These are phyloP conservation scores for Xestia xanthographa DNA, from an alignment of 2,888 invertebrate species.

Conservation along the genomic window DNA sequence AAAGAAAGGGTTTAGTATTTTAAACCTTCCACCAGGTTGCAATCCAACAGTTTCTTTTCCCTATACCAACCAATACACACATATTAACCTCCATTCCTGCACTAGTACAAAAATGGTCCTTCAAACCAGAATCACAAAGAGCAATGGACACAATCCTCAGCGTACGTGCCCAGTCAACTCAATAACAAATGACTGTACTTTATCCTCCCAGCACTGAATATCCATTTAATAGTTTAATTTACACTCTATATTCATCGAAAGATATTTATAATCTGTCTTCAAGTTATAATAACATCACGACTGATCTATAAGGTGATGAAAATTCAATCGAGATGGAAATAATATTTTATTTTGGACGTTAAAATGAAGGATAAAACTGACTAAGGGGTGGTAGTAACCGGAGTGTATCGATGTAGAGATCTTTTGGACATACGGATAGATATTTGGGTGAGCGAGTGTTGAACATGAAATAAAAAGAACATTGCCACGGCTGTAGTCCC, in stretches of 20 bases:
- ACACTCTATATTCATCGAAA: conserved; percentile 55
- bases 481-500: neutral
- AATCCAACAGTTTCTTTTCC: neutral
- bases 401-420: conserved; percentile 81
- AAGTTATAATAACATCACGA: conserved; percentile 73
- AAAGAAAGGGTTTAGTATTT: neutral
- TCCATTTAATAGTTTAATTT: conserved; percentile 57
- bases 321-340: conserved; percentile 83
- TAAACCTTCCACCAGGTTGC: neutral
- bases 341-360: conserved; percentile 79
- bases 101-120: neutral
- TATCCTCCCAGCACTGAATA: conserved; percentile 24
- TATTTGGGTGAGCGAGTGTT: conserved; percentile 24
- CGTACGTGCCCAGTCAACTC: conserved; percentile 13
- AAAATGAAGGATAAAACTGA: conserved; percentile 85
- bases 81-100: neutral
- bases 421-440: conserved; percentile 74
- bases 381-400: conserved; percentile 78
- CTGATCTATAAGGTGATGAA: conserved; percentile 79
- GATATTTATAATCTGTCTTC: conserved; percentile 66
- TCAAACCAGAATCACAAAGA: neutral
- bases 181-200: conserved; percentile 53
- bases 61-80: fast-evolving
- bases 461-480: neutral
- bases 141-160: conserved; percentile 17